Evolutionary conservation across 1,140 invertebrate species (phyloP), one percentile per base, ranked within the genome.

Genomic region (Drosophila paulistorum): DNA sequence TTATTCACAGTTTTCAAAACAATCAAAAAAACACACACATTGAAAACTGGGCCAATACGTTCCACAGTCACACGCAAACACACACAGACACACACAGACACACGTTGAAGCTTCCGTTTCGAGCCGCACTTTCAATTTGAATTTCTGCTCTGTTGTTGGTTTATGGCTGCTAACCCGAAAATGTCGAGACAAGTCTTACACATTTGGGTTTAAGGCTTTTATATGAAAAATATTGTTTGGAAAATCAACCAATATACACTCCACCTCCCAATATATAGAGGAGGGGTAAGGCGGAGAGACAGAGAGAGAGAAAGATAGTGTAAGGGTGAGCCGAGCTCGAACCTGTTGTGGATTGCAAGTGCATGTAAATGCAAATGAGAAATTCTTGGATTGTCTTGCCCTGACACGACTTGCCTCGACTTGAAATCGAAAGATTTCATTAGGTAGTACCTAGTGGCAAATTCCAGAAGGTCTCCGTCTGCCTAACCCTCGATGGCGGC

Each of bases 381-480:
- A 58, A 77, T 81, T 74, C 65, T 80, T 77, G 54, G 39, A 60
- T 20, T 48, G 45, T 7, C 45, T 23, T 51, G 17, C 10, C 45
- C 3, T 5, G 45, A n/a, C 17, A 23, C 17, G 45, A 10, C 45
- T 51, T 7, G 45, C 2, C 45, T 23, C 17, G n/a, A 51, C 45
- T 11, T 51, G 17, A 51, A 20, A 23, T 51, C 45, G 51, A 39
- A 62, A 62, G 48, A 45, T n/a, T 37, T 57, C 48, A 62, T 20
- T 59, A 54, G 23, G 45, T 23, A 48, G 14, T 63, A 39, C 45
- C 3, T 13, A 13, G 37, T 78, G 67, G 77, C 70, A 81, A 73
- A 71, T 81, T 86, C 82, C 82, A 86, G 82, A 81, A 81, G 71
- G 65, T 68, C 67, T 78, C 48, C 42, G 62, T 11, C 62, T 35